Evolutionary conservation across 2,113 vertebrate species (phyloP).

Genomic region (Sinocyclocheilus grahami): DNA sequence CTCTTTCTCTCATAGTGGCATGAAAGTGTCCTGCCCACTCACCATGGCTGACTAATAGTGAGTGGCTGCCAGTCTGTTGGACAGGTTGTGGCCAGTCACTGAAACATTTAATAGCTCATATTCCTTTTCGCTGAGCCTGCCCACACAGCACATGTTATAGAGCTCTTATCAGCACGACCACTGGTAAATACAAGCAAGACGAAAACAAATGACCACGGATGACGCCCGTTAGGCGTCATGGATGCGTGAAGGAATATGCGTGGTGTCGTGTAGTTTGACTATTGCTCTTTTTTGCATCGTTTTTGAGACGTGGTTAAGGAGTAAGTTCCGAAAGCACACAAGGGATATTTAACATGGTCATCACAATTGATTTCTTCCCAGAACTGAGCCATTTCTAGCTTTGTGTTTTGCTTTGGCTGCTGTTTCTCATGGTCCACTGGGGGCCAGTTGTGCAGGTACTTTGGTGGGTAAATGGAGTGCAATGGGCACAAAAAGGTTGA

Average conservation of each 20-base stretch:
- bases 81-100: conserved; percentile 47
- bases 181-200: conserved; percentile 40
- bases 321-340: not conserved
- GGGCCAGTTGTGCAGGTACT: not conserved
- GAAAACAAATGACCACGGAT: conserved; percentile 49
- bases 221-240: conserved; percentile 33
- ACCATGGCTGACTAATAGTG: conserved; percentile 49
- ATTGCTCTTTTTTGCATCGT: not conserved
- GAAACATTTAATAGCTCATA: conserved; percentile 50
- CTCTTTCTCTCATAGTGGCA: conserved; percentile 36
- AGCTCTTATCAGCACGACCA: conserved; percentile 29
- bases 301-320: not conserved
- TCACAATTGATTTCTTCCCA: conserved; percentile 22
- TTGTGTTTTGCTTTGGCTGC: not conserved
- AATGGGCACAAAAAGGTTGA: not conserved
- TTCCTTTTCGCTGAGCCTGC: conserved; percentile 41
- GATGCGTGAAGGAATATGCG: conserved; percentile 7
- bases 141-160: conserved; percentile 48
- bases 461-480: not conserved
- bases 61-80: conserved; percentile 49
- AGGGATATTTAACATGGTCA: conserved; percentile 10
- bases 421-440: not conserved
- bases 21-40: conserved; percentile 37
- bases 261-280: not conserved
- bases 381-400: not conserved